phyloP scores from a whole-genome alignment of 2,113 vertebrate species.

The Lontra canadensis region DNA sequence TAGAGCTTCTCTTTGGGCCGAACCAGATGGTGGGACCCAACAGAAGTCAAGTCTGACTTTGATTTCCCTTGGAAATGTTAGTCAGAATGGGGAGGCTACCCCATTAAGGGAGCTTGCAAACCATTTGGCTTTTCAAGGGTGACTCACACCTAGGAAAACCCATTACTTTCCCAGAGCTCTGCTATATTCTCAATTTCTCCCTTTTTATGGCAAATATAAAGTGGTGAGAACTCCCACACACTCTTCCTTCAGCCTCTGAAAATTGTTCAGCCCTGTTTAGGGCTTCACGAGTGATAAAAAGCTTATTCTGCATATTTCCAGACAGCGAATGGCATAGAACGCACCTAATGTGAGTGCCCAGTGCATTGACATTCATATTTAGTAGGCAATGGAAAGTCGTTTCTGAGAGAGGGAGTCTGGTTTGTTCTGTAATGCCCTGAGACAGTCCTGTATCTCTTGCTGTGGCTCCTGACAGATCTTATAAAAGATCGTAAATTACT shows the following conservation, averaged over 20 bases:
- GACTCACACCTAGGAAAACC: constrained; percentile 61
- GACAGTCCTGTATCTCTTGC: constrained; percentile 85
- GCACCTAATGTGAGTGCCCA: constrained; percentile 70
- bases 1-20: background rate
- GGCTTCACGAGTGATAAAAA: constrained; percentile 71
- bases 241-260: constrained; percentile 76
- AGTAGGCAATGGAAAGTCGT: constrained; percentile 78
- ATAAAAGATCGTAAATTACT: constrained; percentile 88
- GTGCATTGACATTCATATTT: constrained; percentile 82
- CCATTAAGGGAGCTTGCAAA: background rate
- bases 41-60: background rate
- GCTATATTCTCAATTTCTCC: constrained; percentile 64
- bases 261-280: constrained; percentile 70
- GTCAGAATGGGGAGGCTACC: background rate
- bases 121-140: constrained; percentile 50
- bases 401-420: constrained; percentile 70
- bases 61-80: background rate
- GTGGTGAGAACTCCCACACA: constrained; percentile 69
- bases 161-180: constrained; percentile 67
- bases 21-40: background rate
- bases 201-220: constrained; percentile 73
- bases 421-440: constrained; percentile 83
- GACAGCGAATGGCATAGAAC: constrained; percentile 22
- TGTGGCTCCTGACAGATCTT: constrained; percentile 86
- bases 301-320: constrained; percentile 77